Evolutionary conservation across 2,797 vertebrate genomes (phyloP), one percentile per base, ranked within the genome.

Genomic region (Hippopotamyrus pictus): DNA sequence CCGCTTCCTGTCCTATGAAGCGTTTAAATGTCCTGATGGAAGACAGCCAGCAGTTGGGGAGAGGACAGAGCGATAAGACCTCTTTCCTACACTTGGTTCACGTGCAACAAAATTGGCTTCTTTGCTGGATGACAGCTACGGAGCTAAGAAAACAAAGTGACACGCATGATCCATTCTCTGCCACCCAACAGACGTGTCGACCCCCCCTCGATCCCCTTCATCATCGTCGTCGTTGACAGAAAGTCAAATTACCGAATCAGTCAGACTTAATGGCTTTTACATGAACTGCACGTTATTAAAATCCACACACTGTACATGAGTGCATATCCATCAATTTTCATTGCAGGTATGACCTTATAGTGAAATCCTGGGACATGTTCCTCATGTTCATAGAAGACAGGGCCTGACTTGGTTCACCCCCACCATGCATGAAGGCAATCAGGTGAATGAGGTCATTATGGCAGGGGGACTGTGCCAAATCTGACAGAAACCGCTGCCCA

Each of bases 391-490:
- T 48, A 50, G 41, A 48, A 50, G 46, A 14, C 79, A 25, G n/a
- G 79, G 79, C 4, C 8, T 46, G 41, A 84, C 44, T 46, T 22
- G 41, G 41, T 46, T 11, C 79, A 50, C 44, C 79, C 79, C 44
- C 79, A 22, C 7, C 44, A 73, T 12, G n/a, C 82, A 65, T 17
- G 51, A 22, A 57, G 51, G 65, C 85, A 91, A 90, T 91, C 88
- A 91, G 88, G 84, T 86, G 50, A 62, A 88, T 48, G 57, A 89
- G 91, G 89, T 90, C 88, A 85, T 92, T 90, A 92, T 90, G 76
- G 44, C 82, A 89, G 53, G 62, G 59, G 87, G 19, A 7, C 19
- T 12, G 25, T 57, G 29, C 44, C 73, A 37, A 53, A 41, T 41
- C 82, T 44, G 6, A 25, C 1, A 41, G 19, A 22, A 33, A 29